Base-by-base conservation (phyloP, 1,140 invertebrate species). In the Drosophila mauritiana region DNA sequence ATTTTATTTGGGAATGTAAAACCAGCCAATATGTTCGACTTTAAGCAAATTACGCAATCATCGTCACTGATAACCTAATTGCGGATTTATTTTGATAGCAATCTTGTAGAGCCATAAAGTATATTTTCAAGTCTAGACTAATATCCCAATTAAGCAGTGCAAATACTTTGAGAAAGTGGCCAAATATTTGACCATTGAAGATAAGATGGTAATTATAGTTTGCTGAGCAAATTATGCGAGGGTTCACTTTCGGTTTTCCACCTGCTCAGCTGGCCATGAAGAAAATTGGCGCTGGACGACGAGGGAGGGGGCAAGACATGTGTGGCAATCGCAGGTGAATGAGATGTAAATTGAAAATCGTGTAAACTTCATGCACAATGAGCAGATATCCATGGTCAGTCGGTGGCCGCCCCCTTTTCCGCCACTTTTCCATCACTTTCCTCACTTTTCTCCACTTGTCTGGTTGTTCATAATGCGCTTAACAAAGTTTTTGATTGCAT, bases 311-410 rank as follows among this genome's bases (percentile, higher is more conserved):
- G 42, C 13, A 46, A 39, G 17, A 64, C 52, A 20, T 34, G 40
- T 73, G 58, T 57, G 49, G 64, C 61, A 88, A 83, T 40, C 20
- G 25, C 52, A 70, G 68, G 68, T 72, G 65, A 83, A 74, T 73
- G 65, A 17, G 65, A 42, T 70, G 64, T 70, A 72, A 72, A 46
- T 55, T 58, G 37, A 78, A 80, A 65, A 68, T 70, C 69, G 65
- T 86, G 83, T 88, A 68, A 86, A 77, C 83, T 88, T 86, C 83
- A 88, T 86, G 83, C 75, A 83, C 79, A 76, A 64, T 86, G 84
- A 86, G 62, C 82, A 86, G 63, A 62, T 58, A 36, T 51, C 72
- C 75, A 84, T 82, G 82, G 55, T 58, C 74, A 75, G 58, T 48
- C 79, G 73, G 31, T 77, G 13, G 51, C 59, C 17, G 27, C 27